These are phyloP conservation scores for Passer domesticus DNA, from an alignment of 2,113 vertebrate species.

Conservation along the genomic window DNA sequence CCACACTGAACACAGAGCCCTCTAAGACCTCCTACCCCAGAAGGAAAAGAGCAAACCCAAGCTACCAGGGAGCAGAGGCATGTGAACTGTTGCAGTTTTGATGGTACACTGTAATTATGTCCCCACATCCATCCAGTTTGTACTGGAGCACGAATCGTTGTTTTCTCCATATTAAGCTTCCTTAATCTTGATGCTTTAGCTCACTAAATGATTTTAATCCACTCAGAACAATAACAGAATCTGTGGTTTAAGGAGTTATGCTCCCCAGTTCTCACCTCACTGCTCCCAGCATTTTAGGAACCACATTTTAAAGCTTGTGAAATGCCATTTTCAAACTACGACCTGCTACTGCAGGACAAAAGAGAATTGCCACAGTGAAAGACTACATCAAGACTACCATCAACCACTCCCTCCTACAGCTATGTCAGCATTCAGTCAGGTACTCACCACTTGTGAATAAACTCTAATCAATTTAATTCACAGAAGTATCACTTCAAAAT, in stretches of 20 bases:
- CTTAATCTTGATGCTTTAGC: rapidly evolving
- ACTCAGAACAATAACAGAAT: neutral
- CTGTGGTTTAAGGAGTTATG: neutral
- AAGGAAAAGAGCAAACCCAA: neutral
- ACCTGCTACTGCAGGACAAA: neutral
- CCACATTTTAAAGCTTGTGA: neutral
- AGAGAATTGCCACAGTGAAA: neutral
- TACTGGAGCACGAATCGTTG: neutral
- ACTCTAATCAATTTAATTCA: neutral
- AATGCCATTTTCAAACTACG: neutral
- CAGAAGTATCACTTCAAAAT: neutral
- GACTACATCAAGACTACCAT: neutral
- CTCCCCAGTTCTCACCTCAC: neutral
- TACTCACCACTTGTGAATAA: neutral
- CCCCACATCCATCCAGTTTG: neutral
- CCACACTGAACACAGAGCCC: neutral
- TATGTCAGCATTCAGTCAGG: neutral
- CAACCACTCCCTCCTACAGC: neutral
- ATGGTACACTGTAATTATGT: neutral
- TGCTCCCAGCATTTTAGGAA: neutral
- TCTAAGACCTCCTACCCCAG: neutral
- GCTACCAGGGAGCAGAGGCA: neutral
- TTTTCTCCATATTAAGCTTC: neutral
- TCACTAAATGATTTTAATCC: neutral
- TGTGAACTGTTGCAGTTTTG: neutral